These are phyloP conservation scores for Cryptocephalus primarius DNA, from an alignment of 2,888 invertebrate species.

Conservation along the genomic window DNA sequence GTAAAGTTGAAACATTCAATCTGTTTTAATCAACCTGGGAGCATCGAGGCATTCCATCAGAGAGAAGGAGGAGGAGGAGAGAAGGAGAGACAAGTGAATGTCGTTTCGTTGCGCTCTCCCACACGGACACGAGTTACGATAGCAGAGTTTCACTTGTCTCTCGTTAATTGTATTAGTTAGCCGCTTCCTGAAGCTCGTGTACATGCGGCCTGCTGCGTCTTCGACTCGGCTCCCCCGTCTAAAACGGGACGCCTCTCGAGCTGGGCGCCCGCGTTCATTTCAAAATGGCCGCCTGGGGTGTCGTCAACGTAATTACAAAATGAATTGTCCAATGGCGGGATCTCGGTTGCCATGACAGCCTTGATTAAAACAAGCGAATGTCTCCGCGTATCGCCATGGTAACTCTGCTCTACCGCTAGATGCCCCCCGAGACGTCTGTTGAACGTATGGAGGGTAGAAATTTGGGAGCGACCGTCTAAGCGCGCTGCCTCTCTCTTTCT, in stretches of 20 bases:
- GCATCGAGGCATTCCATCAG: constrained; percentile 35
- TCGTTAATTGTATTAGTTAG: constrained; percentile 42
- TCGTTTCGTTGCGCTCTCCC: constrained; percentile 14
- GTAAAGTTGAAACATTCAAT: constrained; percentile 39
- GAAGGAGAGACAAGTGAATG: constrained; percentile 5
- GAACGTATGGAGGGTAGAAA: constrained; percentile 5
- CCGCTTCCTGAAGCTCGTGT: constrained; percentile 32
- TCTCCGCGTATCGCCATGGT: constrained; percentile 37
- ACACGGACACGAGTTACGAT: constrained; percentile 36
- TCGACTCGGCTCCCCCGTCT: constrained; percentile 18
- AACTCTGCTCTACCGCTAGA: constrained; percentile 32
- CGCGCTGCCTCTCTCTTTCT: constrained; percentile 5
- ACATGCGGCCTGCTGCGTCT: constrained; percentile 22
- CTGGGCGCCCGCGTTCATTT: constrained; percentile 35
- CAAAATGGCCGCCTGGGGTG: constrained; percentile 43
- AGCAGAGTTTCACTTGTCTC: constrained; percentile 42
- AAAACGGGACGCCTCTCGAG: constrained; percentile 19
- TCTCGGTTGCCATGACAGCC: constrained; percentile 41
- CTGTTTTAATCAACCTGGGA: constrained; percentile 39
- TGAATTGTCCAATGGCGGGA: constrained; percentile 42
- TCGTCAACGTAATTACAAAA: constrained; percentile 43
- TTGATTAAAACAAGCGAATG: constrained; percentile 42
- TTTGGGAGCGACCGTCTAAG: too few species aligned
- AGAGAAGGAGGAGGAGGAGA: constrained; percentile 11
- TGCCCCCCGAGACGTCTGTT: constrained; percentile 28